Conservation (phyloP, 1,140 invertebrate species). For the Pseudoatta argentina region DNA sequence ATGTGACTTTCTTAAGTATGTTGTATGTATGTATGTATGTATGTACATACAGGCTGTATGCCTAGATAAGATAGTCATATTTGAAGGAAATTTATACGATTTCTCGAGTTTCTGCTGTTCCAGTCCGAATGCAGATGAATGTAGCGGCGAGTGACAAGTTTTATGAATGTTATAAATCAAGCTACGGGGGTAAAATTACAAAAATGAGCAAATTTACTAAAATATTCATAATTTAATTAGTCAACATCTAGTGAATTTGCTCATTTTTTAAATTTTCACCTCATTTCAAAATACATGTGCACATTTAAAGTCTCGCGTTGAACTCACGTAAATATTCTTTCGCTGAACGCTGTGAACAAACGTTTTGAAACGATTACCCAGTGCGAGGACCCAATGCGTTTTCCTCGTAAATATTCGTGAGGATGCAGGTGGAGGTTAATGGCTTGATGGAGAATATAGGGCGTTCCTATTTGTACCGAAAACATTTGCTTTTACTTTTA, state of each 20-base stretch:
- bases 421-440: neutral
- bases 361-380: neutral
- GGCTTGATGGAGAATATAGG: neutral
- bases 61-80: neutral
- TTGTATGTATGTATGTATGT: neutral
- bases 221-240: too few species aligned
- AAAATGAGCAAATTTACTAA: too few species aligned
- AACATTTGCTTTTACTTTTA: constrained; percentile 66
- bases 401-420: neutral
- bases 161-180: too few species aligned
- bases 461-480: constrained; percentile 26
- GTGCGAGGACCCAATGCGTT: neutral
- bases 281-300: neutral
- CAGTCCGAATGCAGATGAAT: too few species aligned
- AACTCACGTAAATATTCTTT: neutral
- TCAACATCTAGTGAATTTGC: too few species aligned
- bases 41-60: neutral
- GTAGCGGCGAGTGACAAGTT: too few species aligned
- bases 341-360: too few species aligned
- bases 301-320: neutral
- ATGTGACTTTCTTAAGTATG: neutral
- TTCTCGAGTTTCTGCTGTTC: neutral
- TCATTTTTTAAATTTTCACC: too few species aligned
- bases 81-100: neutral
- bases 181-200: too few species aligned